Base-by-base conservation (phyloP, 2,797 vertebrate species). In the Rhinella marina region DNA sequence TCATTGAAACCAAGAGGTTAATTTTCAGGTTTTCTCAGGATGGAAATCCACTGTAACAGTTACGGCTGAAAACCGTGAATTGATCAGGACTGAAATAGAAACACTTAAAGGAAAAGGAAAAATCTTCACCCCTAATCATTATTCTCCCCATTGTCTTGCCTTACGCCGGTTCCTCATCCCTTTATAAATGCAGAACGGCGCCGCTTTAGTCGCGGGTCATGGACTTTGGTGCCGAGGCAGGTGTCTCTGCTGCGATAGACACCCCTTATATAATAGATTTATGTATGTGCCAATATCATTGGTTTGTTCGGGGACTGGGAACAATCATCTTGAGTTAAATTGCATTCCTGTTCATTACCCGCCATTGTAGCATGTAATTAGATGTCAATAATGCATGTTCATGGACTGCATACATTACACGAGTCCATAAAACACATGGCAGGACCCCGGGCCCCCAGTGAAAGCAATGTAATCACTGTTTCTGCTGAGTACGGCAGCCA, bases 331-430 rank as follows among this genome's bases (percentile, higher is more conserved):
- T 2, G 57, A 81, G 12, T 41, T 66, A 66, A 66, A 50, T 62
- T 48, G 17, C 17, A 29, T 41, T 81, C 27, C 78, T 62, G 56
- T n/a, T 61, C 70, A 75, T 75, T 78, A 52, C 48, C 73, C 13
- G 16, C 8, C 73, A 75, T 59, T 48, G 82, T 62, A 64, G 84
- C 84, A 21, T 85, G 73, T 85, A 78, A 85, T 78, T 64, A 78
- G 9, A 61, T 56, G 75, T 78, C 84, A 85, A 66, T 64, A 54
- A 62, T 21, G 48, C 59, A 19, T 9, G 19, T 75, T 52, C 41
- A 78, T 68, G 76, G 14, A 52, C 73, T 29, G 59, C 50, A 52
- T 78, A 54, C 75, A 66, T 62, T 62, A 76, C 50, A 70, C 7
- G 6, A 48, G 29, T 76, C 82, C 62, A 61, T 62, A 84, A 61